Base-by-base conservation (phyloP, 2,797 vertebrate species). In the Cichlasoma orientale region DNA sequence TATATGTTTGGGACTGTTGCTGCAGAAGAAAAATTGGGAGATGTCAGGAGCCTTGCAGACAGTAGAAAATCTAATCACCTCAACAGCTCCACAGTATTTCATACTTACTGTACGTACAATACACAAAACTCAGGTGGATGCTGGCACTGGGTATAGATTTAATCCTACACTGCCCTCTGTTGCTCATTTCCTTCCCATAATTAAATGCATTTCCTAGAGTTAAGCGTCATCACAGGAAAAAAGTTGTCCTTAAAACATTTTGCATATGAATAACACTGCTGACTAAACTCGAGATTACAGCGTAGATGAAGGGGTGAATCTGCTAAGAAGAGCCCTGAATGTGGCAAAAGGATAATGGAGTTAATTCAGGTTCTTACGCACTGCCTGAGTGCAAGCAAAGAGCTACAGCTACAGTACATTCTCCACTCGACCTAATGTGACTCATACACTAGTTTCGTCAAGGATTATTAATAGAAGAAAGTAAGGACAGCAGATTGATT, bases 161-260 rank as follows among this genome's bases (percentile, higher is more conserved):
- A 79, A 85, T 86, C 76, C 85, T 79, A 69, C 84, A 86, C 87
- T 93, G 92, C 92, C 94, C 92, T 90, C 94, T 94, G 84, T 88
- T 80, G 93, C 14, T 78, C 38, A 73, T 82, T 78, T 69, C 38
- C 23, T 47, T 58, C 4, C 27, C 18, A 33, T 21, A 58, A 11
- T 19, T 69, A 77, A 10, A 44, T 70, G 12, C 6, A 16, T 58
- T 21, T 55, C 18, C 4, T 27, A 33, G 19, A 47, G 56, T 23
- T n/a, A 16, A 23, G n/a, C 75, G 9, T 59, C 41, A 68, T 33
- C 16, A 54, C 14, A 73, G 18, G n/a, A 10, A 54, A 44, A 29
- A n/a, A 18, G 1, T 19, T 70, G 12, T 25, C 19, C 11, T 41
- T 55, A 74, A 74, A 59, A 13, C 8, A 31, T 53, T 69, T 53